phyloP scores from a whole-genome alignment of 2,113 vertebrate species.

The Ammodramus savannarum region DNA sequence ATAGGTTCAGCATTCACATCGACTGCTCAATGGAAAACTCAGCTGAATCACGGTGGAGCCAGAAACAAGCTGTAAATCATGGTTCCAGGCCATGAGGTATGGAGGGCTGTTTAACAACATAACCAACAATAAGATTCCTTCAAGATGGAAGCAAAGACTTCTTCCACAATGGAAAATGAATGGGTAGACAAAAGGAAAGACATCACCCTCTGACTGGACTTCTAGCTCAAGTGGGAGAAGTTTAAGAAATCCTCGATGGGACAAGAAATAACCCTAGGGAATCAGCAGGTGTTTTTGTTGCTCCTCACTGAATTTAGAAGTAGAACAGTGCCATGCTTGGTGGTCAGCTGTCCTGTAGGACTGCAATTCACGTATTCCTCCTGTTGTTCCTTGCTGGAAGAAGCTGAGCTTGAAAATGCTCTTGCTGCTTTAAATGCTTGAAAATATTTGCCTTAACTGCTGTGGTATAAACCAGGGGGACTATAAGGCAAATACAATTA shows the following conservation, averaged over 20 bases:
- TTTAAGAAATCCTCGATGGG: background rate
- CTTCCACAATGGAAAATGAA: background rate
- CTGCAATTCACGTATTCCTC: rapidly evolving
- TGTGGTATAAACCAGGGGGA: background rate
- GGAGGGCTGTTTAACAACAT: background rate
- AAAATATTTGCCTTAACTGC: background rate
- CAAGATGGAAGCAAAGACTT: constrained; percentile 42
- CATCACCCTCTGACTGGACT: background rate
- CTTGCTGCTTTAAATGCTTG: background rate
- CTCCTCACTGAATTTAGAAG: background rate
- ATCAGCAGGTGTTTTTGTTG: background rate
- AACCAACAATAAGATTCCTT: constrained; percentile 31
- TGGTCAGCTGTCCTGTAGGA: background rate
- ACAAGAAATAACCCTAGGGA: background rate
- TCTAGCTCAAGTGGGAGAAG: background rate
- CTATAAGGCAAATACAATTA: background rate
- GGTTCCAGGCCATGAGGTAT: background rate
- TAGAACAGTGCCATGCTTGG: background rate
- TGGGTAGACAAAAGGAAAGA: background rate
- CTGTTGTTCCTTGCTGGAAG: background rate
- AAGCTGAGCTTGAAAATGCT: background rate
- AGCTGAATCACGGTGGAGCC: constrained; percentile 25
- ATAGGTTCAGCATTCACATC: constrained; percentile 38
- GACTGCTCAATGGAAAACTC: constrained; percentile 61
- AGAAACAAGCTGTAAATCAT: constrained; percentile 57